Evolutionary conservation across 2,888 invertebrate species (phyloP), one percentile per base, ranked within the genome.

Genomic region (Amphipoea lucens): DNA sequence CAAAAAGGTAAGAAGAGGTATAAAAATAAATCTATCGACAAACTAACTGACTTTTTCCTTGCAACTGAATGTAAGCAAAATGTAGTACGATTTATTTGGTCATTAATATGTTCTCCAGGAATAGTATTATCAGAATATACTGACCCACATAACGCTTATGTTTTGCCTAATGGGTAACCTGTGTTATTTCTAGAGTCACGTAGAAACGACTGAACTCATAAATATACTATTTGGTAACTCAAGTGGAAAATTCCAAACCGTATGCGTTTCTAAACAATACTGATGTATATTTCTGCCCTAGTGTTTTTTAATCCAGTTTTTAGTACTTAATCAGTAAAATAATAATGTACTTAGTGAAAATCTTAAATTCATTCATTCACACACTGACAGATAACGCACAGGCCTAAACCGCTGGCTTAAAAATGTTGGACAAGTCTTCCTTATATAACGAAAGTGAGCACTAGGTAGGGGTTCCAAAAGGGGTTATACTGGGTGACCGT

Each of bases 131-230:
- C 70, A 74, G 48, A 66, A 83, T 51, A 45, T 4, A 20, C 29
- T 83, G 73, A 73, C 78, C 73, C 36, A 82, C 51, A 78, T 83
- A 45, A 12, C 17, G 60, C 20, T 60, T 4, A 73, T 83, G 71
- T 79, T 72, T 36, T 45, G 36, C 63, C 4, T 45, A 48, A 3
- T 68, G 20, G 40, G 51, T 79, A n/a, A 40, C 60, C 45, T 60
- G 36, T 83, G 74, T 84, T 83, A 65, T 84, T 84, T 57, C 68
- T 68, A 40, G 2, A 84, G 83, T 84, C 83, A 83, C 83, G 83
- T 83, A 79, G 63, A 51, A 71, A 71, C n/a, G 14, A 17, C 20
- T 48, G 23, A 70, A 60, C 72, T 57, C 40, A 48, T 14, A 48
- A 42, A 48, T 40, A 51, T 60, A 71, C 48, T 40, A 60, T 65